Percentiles rank a stretch among this genome's conserved stretches.
phyloP scores from a whole-genome alignment of 2,888 invertebrate species.

The Anticlea derivata region DNA sequence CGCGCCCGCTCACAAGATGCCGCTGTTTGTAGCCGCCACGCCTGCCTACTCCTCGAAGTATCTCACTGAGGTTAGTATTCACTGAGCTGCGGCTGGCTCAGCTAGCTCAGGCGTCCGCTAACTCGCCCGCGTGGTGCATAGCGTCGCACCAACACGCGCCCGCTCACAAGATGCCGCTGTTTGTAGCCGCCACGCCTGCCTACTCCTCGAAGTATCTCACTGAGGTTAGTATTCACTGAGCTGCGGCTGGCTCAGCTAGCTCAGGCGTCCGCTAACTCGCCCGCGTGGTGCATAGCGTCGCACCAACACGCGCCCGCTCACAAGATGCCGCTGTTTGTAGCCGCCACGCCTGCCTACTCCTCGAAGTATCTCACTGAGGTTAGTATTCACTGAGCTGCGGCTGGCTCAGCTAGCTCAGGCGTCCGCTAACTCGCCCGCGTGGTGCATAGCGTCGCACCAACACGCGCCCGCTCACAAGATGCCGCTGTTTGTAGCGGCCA shows the following conservation, averaged over 20 bases:
- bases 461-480: conserved; percentile 93
- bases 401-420: neutral
- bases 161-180: conserved; percentile 94
- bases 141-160: conserved; percentile 91
- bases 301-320: conserved; percentile 91
- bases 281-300: conserved; percentile 95
- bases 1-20: conserved; percentile 93
- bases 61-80: conserved; percentile 90
- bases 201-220: conserved; percentile 93
- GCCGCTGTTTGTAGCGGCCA: conserved; percentile 95
- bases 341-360: conserved; percentile 93
- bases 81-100: neutral
- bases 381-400: conserved; percentile 18
- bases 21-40: conserved; percentile 94
- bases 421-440: conserved; percentile 97
- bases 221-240: conserved; percentile 87
- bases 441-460: conserved; percentile 93
- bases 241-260: neutral
- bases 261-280: conserved; percentile 95
- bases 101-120: conserved; percentile 74
- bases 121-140: conserved; percentile 97
- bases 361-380: conserved; percentile 95
- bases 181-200: conserved; percentile 94
- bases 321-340: conserved; percentile 96
- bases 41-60: conserved; percentile 94